Conservation (phyloP, 2,113 vertebrate species). For the Spea bombifrons region DNA sequence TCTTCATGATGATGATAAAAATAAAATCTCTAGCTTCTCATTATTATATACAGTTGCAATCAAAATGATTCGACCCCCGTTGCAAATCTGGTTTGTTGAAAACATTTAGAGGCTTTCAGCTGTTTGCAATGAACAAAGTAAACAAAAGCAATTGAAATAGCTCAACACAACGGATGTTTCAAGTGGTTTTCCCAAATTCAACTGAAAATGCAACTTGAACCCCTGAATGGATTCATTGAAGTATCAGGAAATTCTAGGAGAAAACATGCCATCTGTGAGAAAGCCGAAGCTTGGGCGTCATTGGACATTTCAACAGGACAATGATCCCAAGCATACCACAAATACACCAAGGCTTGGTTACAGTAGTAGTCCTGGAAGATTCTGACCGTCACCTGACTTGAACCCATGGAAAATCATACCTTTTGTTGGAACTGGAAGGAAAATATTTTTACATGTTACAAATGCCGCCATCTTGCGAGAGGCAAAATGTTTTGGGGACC, state of each 20-base stretch:
- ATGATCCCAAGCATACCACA: constrained; percentile 5
- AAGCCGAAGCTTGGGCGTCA: constrained; percentile 1
- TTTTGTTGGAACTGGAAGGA: too few species aligned
- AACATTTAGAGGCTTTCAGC: not conserved
- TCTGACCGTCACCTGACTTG: not conserved
- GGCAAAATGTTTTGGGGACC: too few species aligned
- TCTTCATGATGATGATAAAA: not conserved
- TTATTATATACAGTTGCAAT: too few species aligned
- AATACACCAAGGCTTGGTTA: not conserved
- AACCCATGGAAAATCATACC: not conserved
- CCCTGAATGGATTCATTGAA: constrained; percentile 1
- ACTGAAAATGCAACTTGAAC: not conserved
- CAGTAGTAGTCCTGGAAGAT: not conserved
- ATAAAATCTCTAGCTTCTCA: too few species aligned
- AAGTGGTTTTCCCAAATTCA: not conserved
- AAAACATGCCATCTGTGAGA: not conserved
- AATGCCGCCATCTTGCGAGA: too few species aligned
- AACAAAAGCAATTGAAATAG: not conserved
- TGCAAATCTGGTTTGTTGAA: too few species aligned
- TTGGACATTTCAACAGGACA: constrained; percentile 2
- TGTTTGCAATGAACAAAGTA: not conserved
- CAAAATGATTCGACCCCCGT: too few species aligned
- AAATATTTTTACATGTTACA: too few species aligned
- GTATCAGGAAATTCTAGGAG: not conserved
- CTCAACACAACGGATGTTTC: not conserved